Base-by-base conservation (phyloP, 1,140 invertebrate genomes). In the Eubasilissa regina region DNA sequence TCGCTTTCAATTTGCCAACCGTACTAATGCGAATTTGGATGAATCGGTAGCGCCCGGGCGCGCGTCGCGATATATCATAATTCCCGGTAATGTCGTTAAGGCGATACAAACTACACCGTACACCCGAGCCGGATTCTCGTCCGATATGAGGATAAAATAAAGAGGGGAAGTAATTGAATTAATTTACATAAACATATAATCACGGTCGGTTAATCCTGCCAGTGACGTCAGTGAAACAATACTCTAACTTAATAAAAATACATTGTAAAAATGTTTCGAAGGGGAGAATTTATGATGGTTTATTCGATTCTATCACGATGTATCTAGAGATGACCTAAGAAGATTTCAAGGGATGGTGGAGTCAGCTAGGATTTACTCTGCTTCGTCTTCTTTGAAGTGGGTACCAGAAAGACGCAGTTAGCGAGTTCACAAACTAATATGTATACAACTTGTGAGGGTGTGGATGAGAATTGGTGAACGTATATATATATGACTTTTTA, bases 141-240 rank as follows among this genome's bases (percentile, higher is more conserved):
- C 58, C 21, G 15, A 55, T 17, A 55, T 17, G n/a, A 15, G 4
- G 53, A 15, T 17, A 17, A 15, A 17, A 55, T 55, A n/a, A 8
- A 62, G 58, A 21, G 58, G 58, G 25, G 25, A 21, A 0, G 58
- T 62, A 62, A 62, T 35, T 62, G 17, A 21, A 62, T 62, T 62
- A 62, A 62, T 62, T 62, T 62, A 62, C 58, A 62, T 62, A 62
- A 62, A 62, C 58, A 21, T 62, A 35, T 62, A 35, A 62, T 62
- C 58, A 62, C 21, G 58, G 58, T 21, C 58, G 58, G 58, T 62
- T 62, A 62, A 62, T 62, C 21, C 58, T 35, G 58, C 8, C 21
- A 62, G 21, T 62, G 58, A 21, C 58, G 21, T 19, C 58, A 62
- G 17, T 62, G 58, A 62, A 62, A 62, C 21, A 62, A 62, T 21